These are phyloP conservation scores for Dromius quadrimaculatus DNA, from an alignment of 2,888 invertebrate genomes.

Conservation along the genomic window DNA sequence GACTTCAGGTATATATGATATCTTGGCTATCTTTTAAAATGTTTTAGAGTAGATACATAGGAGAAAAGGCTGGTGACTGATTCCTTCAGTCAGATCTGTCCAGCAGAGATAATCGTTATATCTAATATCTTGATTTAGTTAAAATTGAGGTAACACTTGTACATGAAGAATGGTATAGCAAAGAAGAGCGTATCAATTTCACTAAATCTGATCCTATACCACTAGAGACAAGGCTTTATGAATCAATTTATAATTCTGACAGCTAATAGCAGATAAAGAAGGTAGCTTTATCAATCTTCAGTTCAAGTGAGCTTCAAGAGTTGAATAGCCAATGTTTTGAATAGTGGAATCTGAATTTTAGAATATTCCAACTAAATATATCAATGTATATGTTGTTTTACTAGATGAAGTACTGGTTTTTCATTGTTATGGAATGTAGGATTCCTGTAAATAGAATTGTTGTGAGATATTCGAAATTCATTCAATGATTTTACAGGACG, in stretches of 20 bases:
- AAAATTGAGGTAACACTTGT: background rate
- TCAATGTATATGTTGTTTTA: background rate
- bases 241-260: no score
- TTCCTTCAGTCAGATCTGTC: no score
- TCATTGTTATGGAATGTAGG: background rate
- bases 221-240: no score
- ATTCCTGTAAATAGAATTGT: background rate
- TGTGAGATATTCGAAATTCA: background rate
- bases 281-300: no score
- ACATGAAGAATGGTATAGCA: background rate
- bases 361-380: background rate
- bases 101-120: no score
- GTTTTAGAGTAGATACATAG: background rate
- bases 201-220: no score
- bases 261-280: no score
- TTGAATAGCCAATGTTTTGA: no score
- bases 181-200: background rate
- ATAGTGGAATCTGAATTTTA: background rate
- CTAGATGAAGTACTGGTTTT: background rate
- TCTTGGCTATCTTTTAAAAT: background rate
- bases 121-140: no score
- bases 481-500: background rate
- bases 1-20: constrained; percentile 66
- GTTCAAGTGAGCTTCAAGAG: no score
- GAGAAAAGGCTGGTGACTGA: no score